A percentile compares a stretch with the other conserved stretches of the same genome.
Conservation (phyloP, 2,888 invertebrate species). For the Ptilodon capucinus region DNA sequence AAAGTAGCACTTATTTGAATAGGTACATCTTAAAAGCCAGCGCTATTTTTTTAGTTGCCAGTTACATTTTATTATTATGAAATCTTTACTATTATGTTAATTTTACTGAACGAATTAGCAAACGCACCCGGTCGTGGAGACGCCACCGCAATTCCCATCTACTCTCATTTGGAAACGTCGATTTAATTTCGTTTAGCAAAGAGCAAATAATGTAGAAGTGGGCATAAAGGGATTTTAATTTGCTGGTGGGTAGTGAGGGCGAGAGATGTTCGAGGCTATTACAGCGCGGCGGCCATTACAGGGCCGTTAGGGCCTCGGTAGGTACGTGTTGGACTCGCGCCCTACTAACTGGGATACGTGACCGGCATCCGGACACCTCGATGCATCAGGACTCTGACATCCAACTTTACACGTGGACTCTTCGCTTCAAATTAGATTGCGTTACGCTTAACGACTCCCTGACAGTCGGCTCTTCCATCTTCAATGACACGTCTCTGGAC, state of each 20-base stretch:
- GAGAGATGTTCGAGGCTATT: constrained; percentile 63
- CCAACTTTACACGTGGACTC: constrained; percentile 35
- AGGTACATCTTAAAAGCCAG: too few relatives aligned
- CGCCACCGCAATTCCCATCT: constrained; percentile 6
- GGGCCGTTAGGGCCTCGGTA: constrained; percentile 64
- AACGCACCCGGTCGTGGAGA: neutral
- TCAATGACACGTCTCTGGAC: constrained; percentile 9
- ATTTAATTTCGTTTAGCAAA: constrained; percentile 44
- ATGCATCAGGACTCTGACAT: constrained; percentile 42
- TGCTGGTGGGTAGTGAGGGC: constrained; percentile 58
- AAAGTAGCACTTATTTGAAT: too few relatives aligned
- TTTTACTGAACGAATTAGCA: neutral
- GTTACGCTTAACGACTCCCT: constrained; percentile 16
- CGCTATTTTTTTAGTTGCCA: too few relatives aligned
- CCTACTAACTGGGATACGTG: constrained; percentile 76
- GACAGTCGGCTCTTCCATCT: constrained; percentile 19
- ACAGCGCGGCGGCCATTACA: constrained; percentile 67
- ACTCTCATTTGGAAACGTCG: constrained; percentile 32
- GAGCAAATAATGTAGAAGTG: constrained; percentile 32
- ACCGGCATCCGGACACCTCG: constrained; percentile 46
- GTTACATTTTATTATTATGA: too few relatives aligned
- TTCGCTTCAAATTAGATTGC: constrained; percentile 29
- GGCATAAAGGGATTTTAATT: constrained; percentile 68
- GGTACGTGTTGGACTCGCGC: constrained; percentile 73
- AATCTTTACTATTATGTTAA: neutral